Conservation (phyloP, 2,888 invertebrate species). For the Nomada fucata region DNA sequence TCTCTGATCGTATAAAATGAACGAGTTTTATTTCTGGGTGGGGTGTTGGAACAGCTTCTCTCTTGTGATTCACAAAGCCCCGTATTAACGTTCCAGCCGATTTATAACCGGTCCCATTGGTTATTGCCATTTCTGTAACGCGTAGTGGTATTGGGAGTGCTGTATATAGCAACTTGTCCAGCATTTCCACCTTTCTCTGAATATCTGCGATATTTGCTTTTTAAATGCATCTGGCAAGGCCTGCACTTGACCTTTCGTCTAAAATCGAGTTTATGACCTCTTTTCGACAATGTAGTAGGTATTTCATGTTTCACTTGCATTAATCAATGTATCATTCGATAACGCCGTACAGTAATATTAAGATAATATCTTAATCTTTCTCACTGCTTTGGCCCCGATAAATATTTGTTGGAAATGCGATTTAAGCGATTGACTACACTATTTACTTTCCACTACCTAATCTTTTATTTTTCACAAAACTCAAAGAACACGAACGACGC, state of each 20-base stretch:
- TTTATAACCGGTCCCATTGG: conserved; percentile 61
- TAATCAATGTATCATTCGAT: not conserved
- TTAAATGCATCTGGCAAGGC: conserved; percentile 14
- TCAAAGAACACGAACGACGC: too few species aligned
- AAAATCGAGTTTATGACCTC: conserved; percentile 30
- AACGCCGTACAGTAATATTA: not conserved
- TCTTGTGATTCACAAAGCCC: conserved; percentile 53
- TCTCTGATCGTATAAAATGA: not conserved
- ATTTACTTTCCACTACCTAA: not conserved
- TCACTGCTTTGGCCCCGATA: conserved; percentile 7
- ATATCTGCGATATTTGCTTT: conserved; percentile 24
- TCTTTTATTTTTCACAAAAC: too few species aligned
- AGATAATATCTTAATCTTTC: not conserved
- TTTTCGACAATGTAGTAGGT: not conserved
- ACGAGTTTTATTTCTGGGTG: conserved; percentile 28
- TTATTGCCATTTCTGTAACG: conserved; percentile 48
- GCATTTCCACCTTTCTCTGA: conserved; percentile 39
- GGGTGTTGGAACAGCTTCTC: conserved; percentile 28
- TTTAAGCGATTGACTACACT: not conserved
- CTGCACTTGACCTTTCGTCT: conserved; percentile 48
- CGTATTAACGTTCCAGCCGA: conserved; percentile 37
- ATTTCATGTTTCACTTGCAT: not conserved
- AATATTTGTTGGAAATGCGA: not conserved
- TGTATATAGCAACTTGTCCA: conserved; percentile 44
- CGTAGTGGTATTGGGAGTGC: conserved; percentile 34